Conservation (phyloP, 2,113 vertebrate species). For the Cyprinodon tularosa region DNA sequence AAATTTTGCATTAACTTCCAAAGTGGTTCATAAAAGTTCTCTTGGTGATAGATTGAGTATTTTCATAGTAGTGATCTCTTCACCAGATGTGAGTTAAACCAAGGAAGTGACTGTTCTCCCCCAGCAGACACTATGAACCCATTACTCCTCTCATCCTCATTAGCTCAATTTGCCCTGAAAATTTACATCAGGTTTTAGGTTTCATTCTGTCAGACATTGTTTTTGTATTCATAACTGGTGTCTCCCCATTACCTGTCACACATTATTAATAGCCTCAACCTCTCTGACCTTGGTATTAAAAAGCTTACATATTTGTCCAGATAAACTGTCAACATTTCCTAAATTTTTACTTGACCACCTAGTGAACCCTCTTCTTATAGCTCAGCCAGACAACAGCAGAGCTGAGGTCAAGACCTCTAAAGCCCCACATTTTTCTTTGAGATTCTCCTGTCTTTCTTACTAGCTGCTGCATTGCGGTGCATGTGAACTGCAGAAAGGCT, state of each 20-base stretch:
- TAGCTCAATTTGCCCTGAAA: conserved; percentile 8
- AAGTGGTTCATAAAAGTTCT: not conserved
- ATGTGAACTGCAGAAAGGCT: conserved; percentile 15
- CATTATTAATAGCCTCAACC: conserved; percentile 15
- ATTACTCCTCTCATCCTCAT: conserved; percentile 8
- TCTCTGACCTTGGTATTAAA: conserved; percentile 38
- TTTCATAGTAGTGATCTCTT: not conserved
- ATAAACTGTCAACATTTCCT: conserved; percentile 46
- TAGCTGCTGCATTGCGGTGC: conserved; percentile 16
- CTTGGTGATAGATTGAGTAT: not conserved
- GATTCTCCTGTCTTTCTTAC: conserved; percentile 3
- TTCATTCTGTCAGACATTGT: conserved; percentile 1
- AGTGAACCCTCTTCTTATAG: conserved; percentile 47
- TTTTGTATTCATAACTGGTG: not conserved
- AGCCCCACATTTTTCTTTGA: conserved; percentile 22
- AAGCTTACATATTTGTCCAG: conserved; percentile 45
- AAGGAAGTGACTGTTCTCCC: not conserved
- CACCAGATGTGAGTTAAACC: not conserved
- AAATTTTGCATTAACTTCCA: too few species aligned
- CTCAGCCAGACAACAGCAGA: conserved; percentile 20
- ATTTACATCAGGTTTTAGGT: conserved; percentile 31
- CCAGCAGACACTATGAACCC: conserved; percentile 11
- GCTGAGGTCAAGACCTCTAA: conserved; percentile 40
- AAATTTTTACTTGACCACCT: conserved; percentile 36
- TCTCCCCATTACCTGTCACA: conserved; percentile 15